These are phyloP conservation scores for Prunella himalayana DNA, from an alignment of 2,113 vertebrate species.

Conservation along the genomic window DNA sequence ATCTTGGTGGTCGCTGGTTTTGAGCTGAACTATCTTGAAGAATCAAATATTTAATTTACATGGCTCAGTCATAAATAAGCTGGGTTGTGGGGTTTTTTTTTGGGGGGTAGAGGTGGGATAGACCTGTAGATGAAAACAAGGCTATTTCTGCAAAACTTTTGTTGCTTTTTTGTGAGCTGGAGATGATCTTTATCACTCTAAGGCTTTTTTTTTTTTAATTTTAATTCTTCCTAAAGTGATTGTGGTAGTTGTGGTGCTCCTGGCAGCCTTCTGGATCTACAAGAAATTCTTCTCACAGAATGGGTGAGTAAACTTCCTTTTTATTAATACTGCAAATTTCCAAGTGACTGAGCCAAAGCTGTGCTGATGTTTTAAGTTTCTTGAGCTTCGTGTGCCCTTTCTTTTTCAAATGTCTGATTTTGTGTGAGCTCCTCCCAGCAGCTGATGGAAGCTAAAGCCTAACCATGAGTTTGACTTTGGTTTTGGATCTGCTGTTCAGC, in stretches of 20 bases:
- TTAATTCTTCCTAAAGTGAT: neutral
- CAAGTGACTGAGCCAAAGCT: neutral
- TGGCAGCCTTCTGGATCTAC: constrained; percentile 3
- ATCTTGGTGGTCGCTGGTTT: neutral
- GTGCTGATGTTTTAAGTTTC: neutral
- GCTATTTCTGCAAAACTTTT: neutral
- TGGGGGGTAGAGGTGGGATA: accelerated
- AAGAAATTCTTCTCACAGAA: constrained; percentile 27
- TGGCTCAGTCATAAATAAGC: neutral
- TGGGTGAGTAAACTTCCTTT: constrained; percentile 36
- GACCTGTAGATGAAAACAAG: neutral
- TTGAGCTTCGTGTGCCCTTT: neutral
- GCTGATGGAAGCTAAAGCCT: neutral
- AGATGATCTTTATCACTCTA: neutral
- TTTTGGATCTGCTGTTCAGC: neutral
- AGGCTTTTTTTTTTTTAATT: neutral
- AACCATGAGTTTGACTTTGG: neutral
- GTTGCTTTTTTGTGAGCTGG: neutral
- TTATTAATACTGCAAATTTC: neutral
- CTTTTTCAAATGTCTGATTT: neutral
- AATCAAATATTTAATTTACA: neutral
- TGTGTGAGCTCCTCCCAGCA: neutral
- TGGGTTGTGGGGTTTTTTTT: neutral
- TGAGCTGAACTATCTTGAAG: neutral
- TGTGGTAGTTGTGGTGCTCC: neutral